Percentiles rank a stretch among this genome's conserved stretches.
Conservation (phyloP, 2,888 invertebrate genomes). For the Synergus laeviventris region DNA sequence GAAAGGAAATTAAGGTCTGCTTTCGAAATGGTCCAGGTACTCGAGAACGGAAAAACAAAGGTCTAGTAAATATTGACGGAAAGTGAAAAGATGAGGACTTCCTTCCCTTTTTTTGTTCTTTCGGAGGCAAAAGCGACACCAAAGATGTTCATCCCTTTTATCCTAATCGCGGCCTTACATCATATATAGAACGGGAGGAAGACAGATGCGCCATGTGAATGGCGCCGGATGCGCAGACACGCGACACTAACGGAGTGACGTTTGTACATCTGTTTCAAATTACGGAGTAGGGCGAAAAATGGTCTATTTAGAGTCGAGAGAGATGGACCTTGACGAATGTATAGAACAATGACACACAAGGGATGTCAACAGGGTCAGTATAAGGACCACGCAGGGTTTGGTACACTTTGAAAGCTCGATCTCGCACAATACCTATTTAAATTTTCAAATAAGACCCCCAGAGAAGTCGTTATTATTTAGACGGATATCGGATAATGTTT, state of each 20-base stretch:
- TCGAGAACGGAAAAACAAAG: neutral
- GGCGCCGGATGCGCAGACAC: conserved; percentile 39
- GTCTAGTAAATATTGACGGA: conserved; percentile 22
- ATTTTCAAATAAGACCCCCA: neutral
- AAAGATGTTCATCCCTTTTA: conserved; percentile 13
- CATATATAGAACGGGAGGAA: conserved; percentile 27
- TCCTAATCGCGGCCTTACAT: conserved; percentile 32
- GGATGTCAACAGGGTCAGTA: conserved; percentile 12
- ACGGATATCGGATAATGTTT: neutral
- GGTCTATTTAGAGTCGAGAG: conserved; percentile 35
- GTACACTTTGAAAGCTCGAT: conserved; percentile 29
- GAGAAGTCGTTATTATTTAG: neutral
- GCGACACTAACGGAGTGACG: conserved; percentile 34
- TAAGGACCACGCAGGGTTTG: neutral
- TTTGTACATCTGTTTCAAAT: conserved; percentile 38
- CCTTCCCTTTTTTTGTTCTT: conserved; percentile 20
- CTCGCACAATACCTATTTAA: conserved; percentile 7
- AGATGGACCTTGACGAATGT: conserved; percentile 33
- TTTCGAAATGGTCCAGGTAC: conserved; percentile 22
- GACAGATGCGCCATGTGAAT: conserved; percentile 32
- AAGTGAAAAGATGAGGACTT: conserved; percentile 7
- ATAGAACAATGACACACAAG: conserved; percentile 30
- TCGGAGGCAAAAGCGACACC: neutral
- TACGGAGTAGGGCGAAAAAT: conserved; percentile 31
- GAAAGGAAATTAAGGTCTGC: neutral